phyloP scores from a whole-genome alignment of 2,797 vertebrate genomes.

The Coluber constrictor region DNA sequence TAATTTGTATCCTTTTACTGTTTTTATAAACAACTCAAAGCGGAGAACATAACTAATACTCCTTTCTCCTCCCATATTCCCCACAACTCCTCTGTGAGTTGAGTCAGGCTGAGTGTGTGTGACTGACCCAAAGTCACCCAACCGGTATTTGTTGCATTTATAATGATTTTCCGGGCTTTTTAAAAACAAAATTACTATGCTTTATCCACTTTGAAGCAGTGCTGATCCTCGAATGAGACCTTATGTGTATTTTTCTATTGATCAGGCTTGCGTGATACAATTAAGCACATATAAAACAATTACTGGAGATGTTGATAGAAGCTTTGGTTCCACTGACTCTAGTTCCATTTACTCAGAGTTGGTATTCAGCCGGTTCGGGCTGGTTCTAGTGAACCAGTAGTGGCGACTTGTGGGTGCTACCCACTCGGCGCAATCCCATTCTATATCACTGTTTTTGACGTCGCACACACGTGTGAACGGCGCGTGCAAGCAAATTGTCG shows the following conservation, averaged over 20 bases:
- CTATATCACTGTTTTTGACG: too few relatives aligned
- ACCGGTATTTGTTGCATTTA: not conserved
- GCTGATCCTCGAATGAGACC: not conserved
- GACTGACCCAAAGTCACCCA: not conserved
- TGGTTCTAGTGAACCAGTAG: too few relatives aligned
- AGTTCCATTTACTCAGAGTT: not conserved
- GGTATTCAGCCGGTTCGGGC: too few relatives aligned
- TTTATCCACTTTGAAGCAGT: not conserved
- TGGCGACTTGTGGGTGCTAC: too few relatives aligned
- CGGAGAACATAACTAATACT: not conserved
- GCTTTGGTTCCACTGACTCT: not conserved
- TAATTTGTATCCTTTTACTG: not conserved
- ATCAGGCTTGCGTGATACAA: not conserved
- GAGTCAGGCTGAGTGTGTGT: not conserved
- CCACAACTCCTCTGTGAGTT: not conserved
- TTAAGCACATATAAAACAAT: not conserved
- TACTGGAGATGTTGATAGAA: not conserved
- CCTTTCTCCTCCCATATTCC: not conserved
- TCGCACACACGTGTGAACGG: too few relatives aligned
- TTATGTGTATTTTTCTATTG: not conserved
- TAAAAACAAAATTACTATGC: not conserved
- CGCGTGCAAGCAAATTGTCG: too few relatives aligned
- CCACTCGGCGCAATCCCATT: too few relatives aligned
- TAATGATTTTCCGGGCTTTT: not conserved
- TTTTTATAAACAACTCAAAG: not conserved